Percentiles rank a stretch among this genome's conserved stretches.
These are phyloP conservation scores for Ametastegia equiseti DNA, from an alignment of 2,888 invertebrate genomes.

Conservation along the genomic window DNA sequence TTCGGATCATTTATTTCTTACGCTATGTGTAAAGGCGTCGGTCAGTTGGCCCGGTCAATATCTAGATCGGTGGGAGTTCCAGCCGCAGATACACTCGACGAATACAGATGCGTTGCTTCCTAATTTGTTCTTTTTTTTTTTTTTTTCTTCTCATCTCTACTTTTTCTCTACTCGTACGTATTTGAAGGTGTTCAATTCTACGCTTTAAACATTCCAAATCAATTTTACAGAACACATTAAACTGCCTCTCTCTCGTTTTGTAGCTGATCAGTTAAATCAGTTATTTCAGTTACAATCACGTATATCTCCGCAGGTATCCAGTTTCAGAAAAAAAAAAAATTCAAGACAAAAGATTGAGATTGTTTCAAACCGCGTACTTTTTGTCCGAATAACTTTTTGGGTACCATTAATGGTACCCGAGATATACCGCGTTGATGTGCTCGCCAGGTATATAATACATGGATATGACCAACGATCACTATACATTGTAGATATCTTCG, in stretches of 20 bases:
- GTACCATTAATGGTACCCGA: neutral
- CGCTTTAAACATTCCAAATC: neutral
- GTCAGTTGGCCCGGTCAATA: neutral
- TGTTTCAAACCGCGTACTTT: neutral
- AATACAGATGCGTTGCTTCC: neutral
- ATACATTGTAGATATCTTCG: neutral
- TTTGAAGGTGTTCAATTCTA: neutral
- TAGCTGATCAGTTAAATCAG: too few relatives aligned
- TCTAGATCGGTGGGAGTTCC: neutral
- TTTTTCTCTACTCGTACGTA: neutral
- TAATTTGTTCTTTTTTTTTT: neutral
- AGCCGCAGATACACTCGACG: neutral
- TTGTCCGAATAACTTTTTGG: neutral
- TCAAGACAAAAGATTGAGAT: neutral
- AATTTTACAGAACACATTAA: neutral
- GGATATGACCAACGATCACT: neutral
- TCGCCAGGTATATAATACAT: too few relatives aligned
- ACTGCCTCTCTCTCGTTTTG: neutral
- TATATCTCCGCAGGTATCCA: neutral
- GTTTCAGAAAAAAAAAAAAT: neutral
- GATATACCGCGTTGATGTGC: neutral
- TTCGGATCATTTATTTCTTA: constrained; percentile 17
- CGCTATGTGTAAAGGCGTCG: neutral
- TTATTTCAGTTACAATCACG: too few relatives aligned
- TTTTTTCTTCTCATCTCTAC: neutral